These are phyloP conservation scores for Drosophila simulans DNA, from an alignment of 1,140 invertebrate species.

Conservation along the genomic window DNA sequence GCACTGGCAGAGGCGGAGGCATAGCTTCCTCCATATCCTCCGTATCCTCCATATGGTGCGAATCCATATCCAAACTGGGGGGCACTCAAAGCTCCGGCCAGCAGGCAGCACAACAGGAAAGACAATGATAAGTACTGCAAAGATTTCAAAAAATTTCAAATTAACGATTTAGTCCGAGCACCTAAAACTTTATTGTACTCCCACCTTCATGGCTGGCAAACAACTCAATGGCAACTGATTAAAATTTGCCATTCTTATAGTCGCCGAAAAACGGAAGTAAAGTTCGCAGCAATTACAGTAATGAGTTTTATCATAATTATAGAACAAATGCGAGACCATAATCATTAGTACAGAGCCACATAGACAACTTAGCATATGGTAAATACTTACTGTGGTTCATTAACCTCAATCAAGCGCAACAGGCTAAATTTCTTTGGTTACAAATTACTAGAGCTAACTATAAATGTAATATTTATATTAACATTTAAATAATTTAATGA, in stretches of 20 bases:
- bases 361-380: constrained; percentile 16
- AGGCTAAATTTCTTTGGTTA: background rate
- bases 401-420: background rate
- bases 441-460: too few relatives aligned
- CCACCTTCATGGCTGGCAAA: constrained; percentile 58
- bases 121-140: constrained; percentile 20
- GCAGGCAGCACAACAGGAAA: constrained; percentile 33
- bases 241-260: constrained; percentile 28
- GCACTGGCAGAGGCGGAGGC: constrained; percentile 36
- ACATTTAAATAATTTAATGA: too few relatives aligned
- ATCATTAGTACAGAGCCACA: constrained; percentile 34
- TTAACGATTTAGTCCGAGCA: background rate
- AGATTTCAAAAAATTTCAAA: background rate
- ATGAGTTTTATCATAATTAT: constrained; percentile 51
- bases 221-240: constrained; percentile 24
- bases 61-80: constrained; percentile 67
- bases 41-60: constrained; percentile 48
- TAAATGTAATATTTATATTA: too few relatives aligned
- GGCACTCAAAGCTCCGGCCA: constrained; percentile 16
- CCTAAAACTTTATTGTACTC: constrained; percentile 6
- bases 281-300: constrained; percentile 53
- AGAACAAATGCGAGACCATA: constrained; percentile 45
- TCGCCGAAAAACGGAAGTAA: constrained; percentile 49
- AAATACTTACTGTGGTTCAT: constrained; percentile 10
- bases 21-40: constrained; percentile 56